Evolutionary conservation across 2,113 vertebrate species (phyloP).

Genomic region (Xenotilapia caudafasciata): DNA sequence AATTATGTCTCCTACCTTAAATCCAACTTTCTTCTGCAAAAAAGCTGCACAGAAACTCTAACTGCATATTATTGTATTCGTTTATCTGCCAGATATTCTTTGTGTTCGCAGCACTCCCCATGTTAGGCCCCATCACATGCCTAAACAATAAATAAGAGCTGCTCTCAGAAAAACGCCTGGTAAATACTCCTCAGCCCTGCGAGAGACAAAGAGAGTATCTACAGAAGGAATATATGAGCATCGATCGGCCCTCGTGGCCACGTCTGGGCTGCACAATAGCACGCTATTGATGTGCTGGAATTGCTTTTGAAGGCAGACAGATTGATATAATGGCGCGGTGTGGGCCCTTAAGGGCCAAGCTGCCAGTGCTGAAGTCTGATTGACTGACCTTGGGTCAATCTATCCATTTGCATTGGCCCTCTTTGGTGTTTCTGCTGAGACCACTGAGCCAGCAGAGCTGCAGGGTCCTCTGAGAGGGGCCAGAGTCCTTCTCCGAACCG

Average conservation of each 20-base stretch:
- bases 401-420: constrained; percentile 51
- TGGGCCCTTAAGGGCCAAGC: constrained; percentile 49
- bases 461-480: background rate
- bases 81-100: background rate
- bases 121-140: background rate
- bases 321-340: constrained; percentile 65
- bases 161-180: constrained; percentile 23
- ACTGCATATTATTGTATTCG: background rate
- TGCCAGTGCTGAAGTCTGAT: constrained; percentile 56
- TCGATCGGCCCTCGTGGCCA: constrained; percentile 60
- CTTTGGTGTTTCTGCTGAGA: constrained; percentile 30
- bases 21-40: background rate
- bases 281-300: constrained; percentile 64
- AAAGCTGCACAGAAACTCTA: background rate
- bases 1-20: background rate
- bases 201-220: constrained; percentile 53
- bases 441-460: background rate
- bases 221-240: constrained; percentile 62
- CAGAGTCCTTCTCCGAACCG: constrained; percentile 1
- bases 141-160: constrained; percentile 16
- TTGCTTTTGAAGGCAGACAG: constrained; percentile 71
- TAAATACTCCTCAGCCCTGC: constrained; percentile 30
- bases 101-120: background rate
- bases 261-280: constrained; percentile 61
- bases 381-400: constrained; percentile 69